Evolutionary conservation across 2,888 invertebrate genomes (phyloP).

Genomic region (Noctua janthina): DNA sequence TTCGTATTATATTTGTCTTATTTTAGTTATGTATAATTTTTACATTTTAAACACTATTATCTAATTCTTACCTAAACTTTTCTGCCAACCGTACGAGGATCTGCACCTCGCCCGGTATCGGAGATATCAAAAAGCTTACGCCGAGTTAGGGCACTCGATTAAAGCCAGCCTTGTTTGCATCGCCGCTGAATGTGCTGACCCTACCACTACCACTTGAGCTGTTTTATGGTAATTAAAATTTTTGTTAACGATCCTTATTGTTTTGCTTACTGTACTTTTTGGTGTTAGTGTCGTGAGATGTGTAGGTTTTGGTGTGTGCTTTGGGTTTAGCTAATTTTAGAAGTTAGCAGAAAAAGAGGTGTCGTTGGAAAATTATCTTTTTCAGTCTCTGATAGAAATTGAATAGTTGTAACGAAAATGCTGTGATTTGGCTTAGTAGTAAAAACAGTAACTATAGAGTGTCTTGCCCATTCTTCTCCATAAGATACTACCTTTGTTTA

Average conservation of each 20-base stretch:
- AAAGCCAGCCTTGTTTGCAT: slow-evolving; percentile 80
- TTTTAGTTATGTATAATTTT: accelerated
- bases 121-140: slow-evolving; percentile 84
- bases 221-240: slow-evolving; percentile 85
- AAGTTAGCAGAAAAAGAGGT: not conserved
- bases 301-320: slow-evolving; percentile 11
- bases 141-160: slow-evolving; percentile 81
- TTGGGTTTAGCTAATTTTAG: slow-evolving; percentile 2
- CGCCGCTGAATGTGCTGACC: slow-evolving; percentile 81
- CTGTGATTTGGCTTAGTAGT: not conserved
- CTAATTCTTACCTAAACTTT: slow-evolving; percentile 35
- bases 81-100: slow-evolving; percentile 72
- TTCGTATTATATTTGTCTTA: not conserved
- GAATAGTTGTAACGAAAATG: not conserved
- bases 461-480: not conserved
- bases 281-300: slow-evolving; percentile 50
- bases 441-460: not conserved
- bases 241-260: slow-evolving; percentile 75
- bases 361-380: not conserved
- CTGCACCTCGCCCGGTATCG: slow-evolving; percentile 75
- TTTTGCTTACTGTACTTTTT: slow-evolving; percentile 66
- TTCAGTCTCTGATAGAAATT: not conserved
- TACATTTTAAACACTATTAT: not conserved
- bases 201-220: slow-evolving; percentile 75
- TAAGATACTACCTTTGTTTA: not conserved